Evolutionary conservation across 2,888 invertebrate genomes (phyloP).

Genomic region (Zele albiditarsus): DNA sequence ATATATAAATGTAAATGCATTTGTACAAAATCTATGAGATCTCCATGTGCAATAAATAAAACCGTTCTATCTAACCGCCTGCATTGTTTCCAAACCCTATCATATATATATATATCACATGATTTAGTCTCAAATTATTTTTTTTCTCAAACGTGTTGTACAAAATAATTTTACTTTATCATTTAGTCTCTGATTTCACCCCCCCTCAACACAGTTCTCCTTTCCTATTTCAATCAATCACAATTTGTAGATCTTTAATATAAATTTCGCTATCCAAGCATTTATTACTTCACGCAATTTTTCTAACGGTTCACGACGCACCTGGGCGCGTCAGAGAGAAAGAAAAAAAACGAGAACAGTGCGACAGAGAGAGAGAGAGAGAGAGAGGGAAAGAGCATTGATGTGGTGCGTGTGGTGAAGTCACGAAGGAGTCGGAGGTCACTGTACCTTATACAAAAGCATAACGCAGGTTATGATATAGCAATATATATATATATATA

Average conservation of each 20-base stretch:
- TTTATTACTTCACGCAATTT: conserved; percentile 51
- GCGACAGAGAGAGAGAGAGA: neutral
- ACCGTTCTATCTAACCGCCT: conserved; percentile 32
- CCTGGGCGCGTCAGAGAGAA: conserved; percentile 53
- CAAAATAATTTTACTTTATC: neutral
- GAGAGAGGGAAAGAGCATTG: neutral
- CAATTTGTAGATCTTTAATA: conserved; percentile 13
- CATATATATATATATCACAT: conserved; percentile 22
- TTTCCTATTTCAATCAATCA: neutral
- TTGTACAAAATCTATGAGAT: neutral
- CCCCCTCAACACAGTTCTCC: neutral
- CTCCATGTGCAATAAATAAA: conserved; percentile 35
- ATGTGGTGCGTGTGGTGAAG: conserved; percentile 42
- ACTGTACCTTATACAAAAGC: conserved; percentile 52
- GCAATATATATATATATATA: neutral
- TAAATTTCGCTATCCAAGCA: conserved; percentile 35
- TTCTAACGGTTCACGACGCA: conserved; percentile 57
- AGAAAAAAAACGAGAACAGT: neutral
- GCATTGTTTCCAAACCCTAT: conserved; percentile 40
- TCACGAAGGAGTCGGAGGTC: conserved; percentile 55
- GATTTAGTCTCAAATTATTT: neutral
- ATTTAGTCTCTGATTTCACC: neutral
- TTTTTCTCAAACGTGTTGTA: neutral
- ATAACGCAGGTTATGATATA: conserved; percentile 18
- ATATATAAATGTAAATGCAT: neutral